Conservation (phyloP, 2,888 invertebrate genomes). For the Himalopsyche tibetana region DNA sequence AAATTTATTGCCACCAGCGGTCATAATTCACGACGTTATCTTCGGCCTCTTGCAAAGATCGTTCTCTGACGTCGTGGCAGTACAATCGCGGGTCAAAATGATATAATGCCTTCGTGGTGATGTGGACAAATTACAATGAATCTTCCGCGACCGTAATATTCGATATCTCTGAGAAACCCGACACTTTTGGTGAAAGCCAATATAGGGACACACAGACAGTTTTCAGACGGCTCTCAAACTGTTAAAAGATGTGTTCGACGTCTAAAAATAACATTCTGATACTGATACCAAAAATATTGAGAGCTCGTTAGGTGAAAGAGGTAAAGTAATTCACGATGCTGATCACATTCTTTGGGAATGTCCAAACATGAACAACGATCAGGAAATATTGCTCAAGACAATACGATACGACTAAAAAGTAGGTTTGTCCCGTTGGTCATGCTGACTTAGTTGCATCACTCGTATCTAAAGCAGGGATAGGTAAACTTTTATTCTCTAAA, state of each 20-base stretch:
- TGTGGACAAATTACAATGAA: constrained; percentile 27
- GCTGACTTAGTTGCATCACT: too few relatives aligned
- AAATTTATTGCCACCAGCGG: constrained; percentile 5
- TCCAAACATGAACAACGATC: too few relatives aligned
- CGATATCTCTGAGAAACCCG: constrained; percentile 56
- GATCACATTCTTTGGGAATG: too few relatives aligned
- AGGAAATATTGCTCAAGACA: too few relatives aligned
- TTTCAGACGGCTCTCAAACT: not conserved
- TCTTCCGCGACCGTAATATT: constrained; percentile 51
- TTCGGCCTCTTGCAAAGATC: not conserved
- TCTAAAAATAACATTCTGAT: too few relatives aligned
- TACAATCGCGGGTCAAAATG: constrained; percentile 22
- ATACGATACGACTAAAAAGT: too few relatives aligned
- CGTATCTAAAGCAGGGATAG: too few relatives aligned
- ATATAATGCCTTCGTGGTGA: constrained; percentile 4
- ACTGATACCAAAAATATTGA: too few relatives aligned
- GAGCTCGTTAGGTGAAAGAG: too few relatives aligned
- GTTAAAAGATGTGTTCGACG: not conserved
- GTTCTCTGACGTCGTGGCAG: not conserved
- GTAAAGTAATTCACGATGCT: too few relatives aligned
- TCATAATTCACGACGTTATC: constrained; percentile 6
- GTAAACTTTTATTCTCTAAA: too few relatives aligned
- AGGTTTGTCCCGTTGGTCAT: too few relatives aligned
- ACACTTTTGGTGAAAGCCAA: constrained; percentile 55
- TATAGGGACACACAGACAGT: constrained; percentile 45